Evolutionary conservation across 2,888 invertebrate genomes (phyloP), one percentile per base, ranked within the genome.

Genomic region (Drosophila lutescens): DNA sequence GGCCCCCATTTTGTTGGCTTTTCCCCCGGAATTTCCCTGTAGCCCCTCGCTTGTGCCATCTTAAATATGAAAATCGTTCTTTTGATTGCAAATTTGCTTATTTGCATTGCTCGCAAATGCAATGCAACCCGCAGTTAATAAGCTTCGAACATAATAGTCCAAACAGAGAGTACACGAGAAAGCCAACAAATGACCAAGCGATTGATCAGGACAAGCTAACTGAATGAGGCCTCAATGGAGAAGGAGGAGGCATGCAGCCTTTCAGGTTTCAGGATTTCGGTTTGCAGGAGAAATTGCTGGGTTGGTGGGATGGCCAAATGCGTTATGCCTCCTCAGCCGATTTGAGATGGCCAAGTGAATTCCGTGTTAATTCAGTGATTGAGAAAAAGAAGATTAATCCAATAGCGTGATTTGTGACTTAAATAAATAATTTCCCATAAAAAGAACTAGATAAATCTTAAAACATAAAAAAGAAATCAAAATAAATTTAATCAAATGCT

Each of bases 1-100:
- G 7, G 1, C 43, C 23, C 50, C 50, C 34, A 20, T 15, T 41
- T 38, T n/a, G 10, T 1, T 15, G 40, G 9, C n/a, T 4, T 56
- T 50, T 34, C 23, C 32, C 2, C 40, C n/a, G 12, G 20, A 49
- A 49, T 46, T 38, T 26, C 23, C 17, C 23, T 23, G 23, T 3
- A 23, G 26, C 10, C 30, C n/a, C 13, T 17, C 30, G 47, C 32
- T 49, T 70, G 49, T 70, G 65, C 59, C 63, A 81, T 72, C 73
- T 87, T 79, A 85, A 77, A 85, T 84, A 83, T 80, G 78, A 86
- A 83, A 80, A 86, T 83, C 61, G 77, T 70, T 80, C 72, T 65
- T 76, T 86, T 86, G 76, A 76, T 86, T 78, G 71, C 66, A 83
- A 74, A 80, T 86, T 80, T 74, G 54, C 78, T 70, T 72, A 83